Evolutionary conservation across 2,888 invertebrate genomes (phyloP).

Genomic region (Phalangium opilio): DNA sequence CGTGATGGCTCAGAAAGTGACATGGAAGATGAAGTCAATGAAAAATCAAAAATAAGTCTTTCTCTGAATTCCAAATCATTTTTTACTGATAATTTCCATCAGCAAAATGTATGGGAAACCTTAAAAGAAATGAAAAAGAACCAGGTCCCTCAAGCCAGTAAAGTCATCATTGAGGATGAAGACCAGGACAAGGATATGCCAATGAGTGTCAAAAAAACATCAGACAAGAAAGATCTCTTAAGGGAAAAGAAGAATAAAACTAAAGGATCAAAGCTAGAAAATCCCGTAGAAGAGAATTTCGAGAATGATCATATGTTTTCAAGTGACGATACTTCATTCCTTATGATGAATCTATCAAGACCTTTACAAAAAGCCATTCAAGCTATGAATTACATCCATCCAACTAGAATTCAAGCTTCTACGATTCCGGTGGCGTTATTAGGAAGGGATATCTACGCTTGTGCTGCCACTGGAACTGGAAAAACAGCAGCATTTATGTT

Average conservation of each 20-base stretch:
- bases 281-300: conserved; percentile 6
- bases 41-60: not conserved
- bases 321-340: conserved; percentile 30
- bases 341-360: conserved; percentile 90
- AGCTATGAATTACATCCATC: conserved; percentile 72
- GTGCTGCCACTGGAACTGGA: conserved; percentile 90
- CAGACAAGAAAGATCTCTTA: not conserved
- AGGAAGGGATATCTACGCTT: conserved; percentile 91
- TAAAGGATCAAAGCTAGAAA: not conserved
- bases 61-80: not conserved
- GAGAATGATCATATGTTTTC: conserved; percentile 11
- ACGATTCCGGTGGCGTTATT: conserved; percentile 85
- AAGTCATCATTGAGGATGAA: not conserved
- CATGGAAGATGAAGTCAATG: not conserved
- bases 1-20: not conserved
- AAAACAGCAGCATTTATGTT: conserved; percentile 99
- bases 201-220: not conserved
- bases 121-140: not conserved
- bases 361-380: conserved; percentile 84
- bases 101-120: not conserved
- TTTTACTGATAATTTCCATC: not conserved
- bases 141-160: not conserved
- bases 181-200: not conserved
- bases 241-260: conserved; percentile 6
- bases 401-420: conserved; percentile 91